phyloP scores from a whole-genome alignment of 2,113 vertebrate genomes.

The Phocoena phocoena region DNA sequence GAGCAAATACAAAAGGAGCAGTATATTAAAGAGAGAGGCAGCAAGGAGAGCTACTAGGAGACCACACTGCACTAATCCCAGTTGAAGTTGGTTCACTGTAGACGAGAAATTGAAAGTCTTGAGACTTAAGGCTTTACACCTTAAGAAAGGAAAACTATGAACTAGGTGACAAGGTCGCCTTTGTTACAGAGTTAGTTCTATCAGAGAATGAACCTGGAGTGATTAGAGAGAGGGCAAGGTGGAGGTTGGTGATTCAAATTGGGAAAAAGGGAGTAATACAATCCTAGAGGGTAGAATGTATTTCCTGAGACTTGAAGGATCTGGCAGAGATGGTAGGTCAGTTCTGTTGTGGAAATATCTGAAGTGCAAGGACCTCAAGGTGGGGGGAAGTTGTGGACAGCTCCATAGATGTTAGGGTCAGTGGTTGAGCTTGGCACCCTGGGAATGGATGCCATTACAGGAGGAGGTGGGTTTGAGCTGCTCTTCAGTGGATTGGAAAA shows the following conservation, averaged over 20 bases:
- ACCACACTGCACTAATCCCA: neutral
- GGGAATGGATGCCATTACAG: neutral
- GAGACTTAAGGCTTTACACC: too few relatives aligned
- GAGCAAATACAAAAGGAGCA: neutral
- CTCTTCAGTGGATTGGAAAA: neutral
- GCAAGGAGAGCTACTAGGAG: neutral
- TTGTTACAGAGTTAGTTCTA: neutral
- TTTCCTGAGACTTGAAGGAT: neutral
- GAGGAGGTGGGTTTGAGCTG: neutral
- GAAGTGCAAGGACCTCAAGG: neutral
- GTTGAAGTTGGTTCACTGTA: neutral
- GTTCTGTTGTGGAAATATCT: neutral
- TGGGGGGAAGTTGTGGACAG: fast-evolving
- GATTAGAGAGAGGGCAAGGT: neutral
- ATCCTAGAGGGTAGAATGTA: neutral
- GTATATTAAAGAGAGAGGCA: neutral
- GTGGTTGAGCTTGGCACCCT: neutral
- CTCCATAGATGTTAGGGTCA: neutral
- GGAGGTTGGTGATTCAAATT: neutral
- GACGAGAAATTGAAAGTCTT: neutral
- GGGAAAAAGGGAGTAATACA: neutral
- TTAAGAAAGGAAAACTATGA: neutral
- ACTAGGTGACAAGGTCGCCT: neutral
- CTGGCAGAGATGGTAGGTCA: neutral
- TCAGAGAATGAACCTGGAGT: neutral